Evolutionary conservation across 2,113 vertebrate genomes (phyloP), one percentile per base, ranked within the genome.

Genomic region (Antigone vipio): DNA sequence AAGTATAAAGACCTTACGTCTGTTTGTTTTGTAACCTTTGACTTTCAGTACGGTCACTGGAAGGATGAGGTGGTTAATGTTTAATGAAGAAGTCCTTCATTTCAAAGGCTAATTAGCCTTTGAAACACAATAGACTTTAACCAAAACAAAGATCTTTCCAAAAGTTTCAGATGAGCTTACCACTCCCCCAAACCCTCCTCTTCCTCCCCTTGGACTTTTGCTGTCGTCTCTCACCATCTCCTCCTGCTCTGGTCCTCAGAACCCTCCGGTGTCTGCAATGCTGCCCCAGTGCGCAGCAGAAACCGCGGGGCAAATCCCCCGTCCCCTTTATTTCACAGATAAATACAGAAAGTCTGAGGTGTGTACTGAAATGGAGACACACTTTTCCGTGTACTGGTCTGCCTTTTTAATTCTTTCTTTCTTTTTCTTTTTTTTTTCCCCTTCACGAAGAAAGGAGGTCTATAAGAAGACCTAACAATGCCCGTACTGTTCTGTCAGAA

Each of bases 401-500:
- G 56, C 49, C 23, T 62, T 81, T 66, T 85, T 77, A 53, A 29
- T 53, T 71, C 55, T 18, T 49, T 26, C 18, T 19, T 53, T 2
- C 3, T 40, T 12, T 35, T 60, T 38, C 30, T 26, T 56, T 72
- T 32, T 14, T 35, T 63, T 78, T 55, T 45, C 62, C 55, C 27
- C 5, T 15, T 0, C 35, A 5, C 1, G 3, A 95, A 88, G 90
- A 95, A 96, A 94, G 93, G 64, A 89, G 90, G 76, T 88, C 76
- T 96, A 88, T 93, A 80, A 92, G 96, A 80, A 69, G 64, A 72
- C 82, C 62, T 93, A 96, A 96, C 96, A 97, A 97, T 96, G 83
- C 85, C 79, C 85, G 90, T 85, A 94, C 92, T 96, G 96, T 95
- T 97, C 96, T 84, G 67, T 94, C 93, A 92, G 92, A 88, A 96